Evolutionary conservation across 2,797 vertebrate genomes (phyloP).

Genomic region (Alectoris magna): DNA sequence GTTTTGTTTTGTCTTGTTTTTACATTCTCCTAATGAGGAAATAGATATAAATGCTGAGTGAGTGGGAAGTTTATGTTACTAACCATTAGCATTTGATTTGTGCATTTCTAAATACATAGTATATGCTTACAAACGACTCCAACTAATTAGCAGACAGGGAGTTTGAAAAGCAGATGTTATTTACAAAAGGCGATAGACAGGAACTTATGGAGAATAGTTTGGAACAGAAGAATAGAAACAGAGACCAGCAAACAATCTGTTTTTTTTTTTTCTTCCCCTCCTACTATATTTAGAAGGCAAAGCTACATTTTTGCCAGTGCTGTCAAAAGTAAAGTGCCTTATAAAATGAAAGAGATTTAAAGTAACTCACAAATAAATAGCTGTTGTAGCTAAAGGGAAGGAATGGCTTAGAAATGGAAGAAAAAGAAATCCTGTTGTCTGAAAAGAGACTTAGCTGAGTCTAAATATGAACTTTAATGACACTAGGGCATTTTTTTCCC

Average conservation of each 20-base stretch:
- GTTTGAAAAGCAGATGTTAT: constrained; percentile 73
- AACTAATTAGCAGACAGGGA: constrained; percentile 61
- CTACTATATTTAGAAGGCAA: constrained; percentile 65
- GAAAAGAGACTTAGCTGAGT: constrained; percentile 37
- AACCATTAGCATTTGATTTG: constrained; percentile 54
- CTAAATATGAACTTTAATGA: constrained; percentile 47
- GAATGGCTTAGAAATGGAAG: constrained; percentile 36
- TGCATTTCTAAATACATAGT: constrained; percentile 35
- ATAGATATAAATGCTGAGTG: constrained; percentile 31
- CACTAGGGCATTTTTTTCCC: neutral
- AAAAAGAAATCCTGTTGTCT: constrained; percentile 22
- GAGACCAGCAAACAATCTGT: constrained; percentile 56
- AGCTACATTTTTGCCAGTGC: constrained; percentile 38
- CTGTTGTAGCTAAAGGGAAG: constrained; percentile 46
- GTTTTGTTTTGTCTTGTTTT: neutral
- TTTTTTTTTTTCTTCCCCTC: neutral
- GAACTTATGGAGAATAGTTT: constrained; percentile 60
- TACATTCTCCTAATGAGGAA: neutral
- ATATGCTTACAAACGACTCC: neutral
- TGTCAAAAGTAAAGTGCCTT: constrained; percentile 63
- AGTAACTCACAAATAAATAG: constrained; percentile 67
- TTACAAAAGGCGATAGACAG: constrained; percentile 56
- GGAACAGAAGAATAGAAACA: constrained; percentile 58
- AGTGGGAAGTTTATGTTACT: constrained; percentile 46
- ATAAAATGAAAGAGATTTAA: constrained; percentile 66